Percentiles rank a stretch among this genome's conserved stretches.
Conservation (phyloP, 2,113 vertebrate species). For the Cromileptes altivelis region DNA sequence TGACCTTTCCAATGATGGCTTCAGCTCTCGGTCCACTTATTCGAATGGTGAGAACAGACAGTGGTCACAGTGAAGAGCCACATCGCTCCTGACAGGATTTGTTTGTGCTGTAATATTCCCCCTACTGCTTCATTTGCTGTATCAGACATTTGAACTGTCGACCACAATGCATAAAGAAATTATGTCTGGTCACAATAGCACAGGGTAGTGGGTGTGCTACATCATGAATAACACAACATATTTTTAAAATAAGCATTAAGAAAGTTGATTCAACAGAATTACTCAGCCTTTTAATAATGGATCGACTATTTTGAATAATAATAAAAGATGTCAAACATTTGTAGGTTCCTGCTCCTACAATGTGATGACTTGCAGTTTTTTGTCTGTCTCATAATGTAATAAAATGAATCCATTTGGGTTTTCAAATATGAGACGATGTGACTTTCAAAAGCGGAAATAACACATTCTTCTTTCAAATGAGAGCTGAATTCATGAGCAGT, state of each 20-base stretch:
- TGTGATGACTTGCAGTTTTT: background rate
- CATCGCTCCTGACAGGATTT: slow-evolving; percentile 18
- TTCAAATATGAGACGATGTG: background rate
- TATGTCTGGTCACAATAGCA: background rate
- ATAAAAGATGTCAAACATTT: background rate
- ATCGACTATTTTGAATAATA: background rate
- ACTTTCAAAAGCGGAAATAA: background rate
- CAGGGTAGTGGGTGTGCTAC: background rate
- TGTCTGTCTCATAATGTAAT: background rate
- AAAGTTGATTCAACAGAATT: no score
- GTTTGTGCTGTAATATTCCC: background rate
- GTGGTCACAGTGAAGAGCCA: background rate
- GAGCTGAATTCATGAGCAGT: background rate
- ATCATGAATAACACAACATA: background rate
- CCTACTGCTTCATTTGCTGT: slow-evolving; percentile 9
- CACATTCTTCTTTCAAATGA: background rate
- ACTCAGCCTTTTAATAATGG: no score
- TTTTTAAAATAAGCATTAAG: no score
- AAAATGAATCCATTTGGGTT: background rate
- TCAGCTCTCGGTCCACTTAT: background rate
- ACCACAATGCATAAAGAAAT: background rate
- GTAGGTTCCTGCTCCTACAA: background rate
- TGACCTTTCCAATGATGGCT: background rate
- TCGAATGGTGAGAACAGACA: background rate
- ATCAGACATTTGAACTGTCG: background rate